Percentiles rank a stretch among this genome's conserved stretches.
Evolutionary conservation across 2,888 invertebrate species (phyloP).

Genomic region (Phengaris arion): DNA sequence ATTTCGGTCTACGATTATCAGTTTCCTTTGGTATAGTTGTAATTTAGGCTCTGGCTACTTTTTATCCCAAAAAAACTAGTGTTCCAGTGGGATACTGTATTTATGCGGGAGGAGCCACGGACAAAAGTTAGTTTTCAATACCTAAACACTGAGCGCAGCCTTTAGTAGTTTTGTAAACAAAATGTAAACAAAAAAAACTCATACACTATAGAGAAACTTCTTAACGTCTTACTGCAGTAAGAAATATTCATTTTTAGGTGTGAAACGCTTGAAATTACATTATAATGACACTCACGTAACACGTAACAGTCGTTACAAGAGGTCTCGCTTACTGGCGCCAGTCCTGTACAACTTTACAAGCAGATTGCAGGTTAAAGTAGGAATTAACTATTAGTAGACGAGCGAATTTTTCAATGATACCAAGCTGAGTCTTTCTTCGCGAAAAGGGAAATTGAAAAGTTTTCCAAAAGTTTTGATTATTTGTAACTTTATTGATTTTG

Average conservation of each 20-base stretch:
- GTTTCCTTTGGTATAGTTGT: too few species aligned
- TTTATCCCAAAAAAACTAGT: too few species aligned
- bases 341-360: neutral
- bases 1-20: too few species aligned
- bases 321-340: neutral
- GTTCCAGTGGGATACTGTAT: too few species aligned
- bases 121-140: too few species aligned
- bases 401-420: neutral
- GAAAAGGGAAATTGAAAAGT: too few species aligned
- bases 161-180: too few species aligned
- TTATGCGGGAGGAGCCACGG: too few species aligned
- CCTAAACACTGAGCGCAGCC: too few species aligned
- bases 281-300: constrained; percentile 8
- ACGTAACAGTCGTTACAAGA: neutral
- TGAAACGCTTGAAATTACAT: neutral
- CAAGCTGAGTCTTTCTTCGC: neutral
- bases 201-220: neutral
- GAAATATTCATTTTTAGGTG: neutral
- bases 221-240: neutral
- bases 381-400: neutral
- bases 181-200: neutral
- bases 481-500: too few species aligned
- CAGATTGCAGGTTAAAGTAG: neutral
- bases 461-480: too few species aligned
- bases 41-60: too few species aligned